Base-by-base conservation (phyloP, 2,797 vertebrate species). In the Cynopterus sphinx region DNA sequence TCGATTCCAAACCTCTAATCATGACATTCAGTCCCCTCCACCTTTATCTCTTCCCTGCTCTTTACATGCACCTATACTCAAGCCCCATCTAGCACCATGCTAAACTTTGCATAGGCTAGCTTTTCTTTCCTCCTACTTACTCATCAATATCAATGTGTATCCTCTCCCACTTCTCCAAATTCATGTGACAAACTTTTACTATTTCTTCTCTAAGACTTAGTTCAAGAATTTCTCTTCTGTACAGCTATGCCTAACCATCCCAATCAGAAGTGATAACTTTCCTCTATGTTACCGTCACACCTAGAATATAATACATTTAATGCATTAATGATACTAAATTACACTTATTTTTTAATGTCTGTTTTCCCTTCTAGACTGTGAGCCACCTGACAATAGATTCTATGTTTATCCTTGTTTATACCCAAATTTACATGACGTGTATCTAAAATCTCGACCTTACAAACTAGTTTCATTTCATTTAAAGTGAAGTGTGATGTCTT, bases 381-480 rank as follows among this genome's bases (percentile, higher is more conserved):
- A 59, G 8, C 33, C 78, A 61, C 57, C n/a, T 59, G 13, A 65
- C 22, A 86, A 85, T 2, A 61, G 13, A 73, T 55, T 89, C 59
- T 67, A 63, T 57, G 39, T 77, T 91, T 82, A 55, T 41, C 26
- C 46, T 49, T 39, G 61, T 39, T n/a, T 86, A 57, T 61, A 71
- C 43, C 28, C 22, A 46, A 68, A 70, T 88, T 89, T 53, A 79
- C 19, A 79, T 36, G 36, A 53, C 82, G 75, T 57, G 26, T 51
- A 74, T 88, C 57, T 73, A 59, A 93, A 95, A 85, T 74, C 26
- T 57, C 59, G 26, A 84, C 51, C 21, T 71, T 85, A 89, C 31
- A 75, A 70, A 89, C 71, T 13, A 81, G 19, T 59, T 81, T 94
- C 59, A 75, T 68, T 85, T 85, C n/a, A 89, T 36, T 85, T n/a